Base-by-base conservation (phyloP, 2,888 invertebrate genomes). In the Eilema sororculum region DNA sequence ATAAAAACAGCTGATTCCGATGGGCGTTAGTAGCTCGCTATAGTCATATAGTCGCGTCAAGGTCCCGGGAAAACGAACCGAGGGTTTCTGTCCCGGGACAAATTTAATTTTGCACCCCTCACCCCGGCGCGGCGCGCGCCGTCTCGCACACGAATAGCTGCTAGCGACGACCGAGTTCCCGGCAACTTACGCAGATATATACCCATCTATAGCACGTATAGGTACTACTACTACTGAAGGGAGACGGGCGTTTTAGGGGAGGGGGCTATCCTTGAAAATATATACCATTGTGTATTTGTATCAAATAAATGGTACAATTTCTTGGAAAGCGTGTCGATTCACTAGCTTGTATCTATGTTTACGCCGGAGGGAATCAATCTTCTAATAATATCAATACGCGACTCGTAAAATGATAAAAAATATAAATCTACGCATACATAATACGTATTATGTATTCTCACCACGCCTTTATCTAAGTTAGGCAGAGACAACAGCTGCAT, bases 1-100 rank as follows among this genome's bases (percentile, higher is more conserved):
- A 73, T 84, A 85, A 77, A 84, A 92, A 90, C 94, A 94, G 94
- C 94, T 94, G 94, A 93, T 92, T 89, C 84, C 81, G 84, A 81
- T 68, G 67, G 70, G 78, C 79, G 81, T n/a, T 24, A 84, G 60
- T 80, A 72, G 66, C 71, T 77, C 80, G 37, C 59, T 63, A 81
- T 82, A 82, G 83, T 74, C 79, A 81, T 63, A 81, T 82, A 82
- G 83, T 74, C 79, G 82, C 86, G 86, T 90, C 92, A 93, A 93
- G 94, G 93, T 93, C 93, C 87, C 84, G 81, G 80, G 87, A 79
- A 79, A 74, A 75, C 78, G 72, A 80, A 62, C 82, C 77, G n/a
- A 52, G 52, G 52, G n/a, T 6, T 52, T 41, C 56, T 52, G 70
- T 57, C 73, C 73, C 70, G 74, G 77, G 82, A 81, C 74, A 79